Conservation (phyloP, 2,113 vertebrate species). For the Elephantulus edwardii region DNA sequence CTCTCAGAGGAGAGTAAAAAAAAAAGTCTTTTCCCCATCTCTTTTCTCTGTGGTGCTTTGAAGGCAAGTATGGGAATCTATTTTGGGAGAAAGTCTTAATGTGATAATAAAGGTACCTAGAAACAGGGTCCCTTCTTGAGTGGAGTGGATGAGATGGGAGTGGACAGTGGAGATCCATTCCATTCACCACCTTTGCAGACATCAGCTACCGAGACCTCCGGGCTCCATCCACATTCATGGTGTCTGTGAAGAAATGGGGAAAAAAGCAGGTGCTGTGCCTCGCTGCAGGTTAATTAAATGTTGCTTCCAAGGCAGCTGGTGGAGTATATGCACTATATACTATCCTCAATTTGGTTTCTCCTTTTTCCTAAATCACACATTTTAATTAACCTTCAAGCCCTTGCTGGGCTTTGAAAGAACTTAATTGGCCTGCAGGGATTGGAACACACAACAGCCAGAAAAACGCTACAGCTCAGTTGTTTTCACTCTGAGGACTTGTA, state of each 20-base stretch:
- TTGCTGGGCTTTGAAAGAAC: conserved; percentile 64
- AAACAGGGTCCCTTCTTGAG: neutral
- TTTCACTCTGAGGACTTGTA: conserved; percentile 71
- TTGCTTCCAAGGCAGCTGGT: conserved; percentile 67
- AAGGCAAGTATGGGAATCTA: neutral
- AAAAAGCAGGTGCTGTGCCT: conserved; percentile 2
- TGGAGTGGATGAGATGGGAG: neutral
- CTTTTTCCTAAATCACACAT: conserved; percentile 63
- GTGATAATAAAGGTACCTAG: neutral
- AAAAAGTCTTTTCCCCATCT: neutral
- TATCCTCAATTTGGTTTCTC: conserved; percentile 41
- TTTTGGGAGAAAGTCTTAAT: neutral
- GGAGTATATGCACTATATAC: neutral
- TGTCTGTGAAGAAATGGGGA: neutral
- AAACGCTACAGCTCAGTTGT: conserved; percentile 69
- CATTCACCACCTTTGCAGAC: neutral
- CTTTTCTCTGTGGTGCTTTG: neutral
- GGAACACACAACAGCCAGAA: conserved; percentile 49
- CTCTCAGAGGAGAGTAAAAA: neutral
- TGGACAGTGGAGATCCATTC: neutral
- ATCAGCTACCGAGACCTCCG: neutral
- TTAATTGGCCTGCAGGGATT: conserved; percentile 68
- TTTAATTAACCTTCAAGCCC: conserved; percentile 69
- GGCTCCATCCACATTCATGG: neutral
- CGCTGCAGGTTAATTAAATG: conserved; percentile 73